phyloP scores from a whole-genome alignment of 2,888 invertebrate genomes.

The Ypsolopha sequella region DNA sequence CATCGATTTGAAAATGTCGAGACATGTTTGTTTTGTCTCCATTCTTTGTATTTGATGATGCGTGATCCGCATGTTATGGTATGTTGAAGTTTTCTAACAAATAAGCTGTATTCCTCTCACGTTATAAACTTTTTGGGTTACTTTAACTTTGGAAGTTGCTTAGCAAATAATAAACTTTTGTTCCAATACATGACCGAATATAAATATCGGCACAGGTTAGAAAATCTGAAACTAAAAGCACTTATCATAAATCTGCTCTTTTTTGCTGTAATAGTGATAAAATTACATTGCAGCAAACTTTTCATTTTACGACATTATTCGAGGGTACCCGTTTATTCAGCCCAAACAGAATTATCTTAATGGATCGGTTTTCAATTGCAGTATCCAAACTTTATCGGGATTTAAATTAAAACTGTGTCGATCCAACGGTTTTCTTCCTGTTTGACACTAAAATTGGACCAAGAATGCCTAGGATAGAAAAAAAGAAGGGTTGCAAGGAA shows the following conservation, averaged over 20 bases:
- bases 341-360: slow-evolving; percentile 4
- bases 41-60: too few species aligned
- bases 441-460: too few species aligned
- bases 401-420: slow-evolving; percentile 1
- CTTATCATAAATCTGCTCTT: too few species aligned
- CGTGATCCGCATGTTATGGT: too few species aligned
- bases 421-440: background rate
- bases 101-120: background rate
- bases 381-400: background rate
- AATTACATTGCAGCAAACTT: background rate
- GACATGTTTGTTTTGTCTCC: too few species aligned
- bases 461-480: too few species aligned
- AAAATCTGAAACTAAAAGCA: background rate
- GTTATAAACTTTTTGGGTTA: background rate
- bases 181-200: background rate
- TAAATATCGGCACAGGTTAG: background rate
- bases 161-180: background rate
- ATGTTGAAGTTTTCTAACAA: background rate
- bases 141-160: background rate
- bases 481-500: too few species aligned
- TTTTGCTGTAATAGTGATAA: too few species aligned
- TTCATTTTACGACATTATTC: background rate
- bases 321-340: background rate
- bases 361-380: slow-evolving; percentile 3
- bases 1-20: too few species aligned